These are phyloP conservation scores for Formica aserva DNA, from an alignment of 2,888 invertebrate species.

Conservation along the genomic window DNA sequence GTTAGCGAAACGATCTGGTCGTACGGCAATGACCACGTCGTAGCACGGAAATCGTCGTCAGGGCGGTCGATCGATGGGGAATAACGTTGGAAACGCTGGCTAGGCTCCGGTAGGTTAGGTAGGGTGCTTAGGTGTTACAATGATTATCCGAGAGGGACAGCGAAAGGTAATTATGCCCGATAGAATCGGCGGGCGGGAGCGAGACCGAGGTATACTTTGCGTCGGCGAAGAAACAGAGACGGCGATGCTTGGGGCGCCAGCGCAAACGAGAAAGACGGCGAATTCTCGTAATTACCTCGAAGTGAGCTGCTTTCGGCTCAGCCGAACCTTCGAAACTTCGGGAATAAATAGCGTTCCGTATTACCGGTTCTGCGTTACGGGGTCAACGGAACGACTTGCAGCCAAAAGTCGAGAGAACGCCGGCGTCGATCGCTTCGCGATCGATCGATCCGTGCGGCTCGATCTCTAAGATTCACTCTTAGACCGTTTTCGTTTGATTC, in stretches of 20 bases:
- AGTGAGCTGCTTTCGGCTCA: slow-evolving; percentile 85
- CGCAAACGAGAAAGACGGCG: slow-evolving; percentile 76
- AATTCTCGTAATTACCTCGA: slow-evolving; percentile 85
- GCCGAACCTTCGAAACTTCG: slow-evolving; percentile 84
- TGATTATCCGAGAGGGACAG: slow-evolving; percentile 86
- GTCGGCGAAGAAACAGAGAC: slow-evolving; percentile 77
- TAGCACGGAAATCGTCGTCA: slow-evolving; percentile 81
- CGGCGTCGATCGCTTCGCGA: slow-evolving; percentile 59
- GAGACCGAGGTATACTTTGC: slow-evolving; percentile 82
- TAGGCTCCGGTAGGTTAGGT: slow-evolving; percentile 83
- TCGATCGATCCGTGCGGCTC: slow-evolving; percentile 19
- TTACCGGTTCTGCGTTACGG: slow-evolving; percentile 74
- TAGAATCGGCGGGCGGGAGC: slow-evolving; percentile 82
- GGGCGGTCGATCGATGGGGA: slow-evolving; percentile 81
- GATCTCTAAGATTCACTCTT: slow-evolving; percentile 10
- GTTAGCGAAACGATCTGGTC: slow-evolving; percentile 75
- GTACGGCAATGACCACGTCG: slow-evolving; percentile 76
- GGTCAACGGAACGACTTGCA: slow-evolving; percentile 67
- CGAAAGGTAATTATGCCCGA: slow-evolving; percentile 85
- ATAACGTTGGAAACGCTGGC: slow-evolving; percentile 82
- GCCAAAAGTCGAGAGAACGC: slow-evolving; percentile 58
- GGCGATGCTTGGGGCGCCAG: slow-evolving; percentile 64
- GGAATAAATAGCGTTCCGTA: slow-evolving; percentile 82
- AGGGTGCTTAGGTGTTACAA: slow-evolving; percentile 86
- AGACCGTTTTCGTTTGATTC: not conserved